Percentiles rank a stretch among this genome's conserved stretches.
Conservation (phyloP, 2,113 vertebrate species). For the Himantopus leucocephalus region DNA sequence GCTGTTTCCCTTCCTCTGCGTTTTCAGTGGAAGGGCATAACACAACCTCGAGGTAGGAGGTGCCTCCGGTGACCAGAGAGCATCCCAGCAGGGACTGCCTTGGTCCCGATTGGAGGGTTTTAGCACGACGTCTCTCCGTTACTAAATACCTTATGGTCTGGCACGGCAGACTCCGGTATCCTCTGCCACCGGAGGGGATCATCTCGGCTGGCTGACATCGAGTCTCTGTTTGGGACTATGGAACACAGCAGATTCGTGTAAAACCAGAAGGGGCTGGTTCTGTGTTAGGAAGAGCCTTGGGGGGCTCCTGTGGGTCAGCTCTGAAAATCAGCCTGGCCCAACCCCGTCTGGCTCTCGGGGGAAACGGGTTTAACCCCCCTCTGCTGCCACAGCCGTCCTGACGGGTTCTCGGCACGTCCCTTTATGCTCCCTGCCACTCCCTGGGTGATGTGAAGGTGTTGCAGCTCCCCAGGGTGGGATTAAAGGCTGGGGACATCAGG, state of each 20-base stretch:
- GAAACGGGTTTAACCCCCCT: neutral
- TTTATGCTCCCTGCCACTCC: neutral
- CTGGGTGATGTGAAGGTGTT: neutral
- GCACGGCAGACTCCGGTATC: neutral
- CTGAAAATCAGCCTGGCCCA: neutral
- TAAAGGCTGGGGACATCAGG: neutral
- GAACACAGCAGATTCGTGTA: neutral
- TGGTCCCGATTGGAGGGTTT: neutral
- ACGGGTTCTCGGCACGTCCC: neutral
- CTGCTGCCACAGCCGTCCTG: neutral
- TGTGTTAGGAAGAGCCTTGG: neutral
- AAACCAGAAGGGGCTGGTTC: neutral
- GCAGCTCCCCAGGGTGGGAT: neutral
- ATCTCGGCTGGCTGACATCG: neutral
- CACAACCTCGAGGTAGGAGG: neutral
- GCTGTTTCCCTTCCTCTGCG: conserved; percentile 22
- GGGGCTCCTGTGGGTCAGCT: neutral
- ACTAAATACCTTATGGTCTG: neutral
- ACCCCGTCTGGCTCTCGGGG: neutral
- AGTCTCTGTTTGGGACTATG: neutral
- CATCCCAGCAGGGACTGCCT: neutral
- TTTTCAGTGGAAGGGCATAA: conserved; percentile 3
- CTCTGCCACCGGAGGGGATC: neutral
- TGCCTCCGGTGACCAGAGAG: neutral
- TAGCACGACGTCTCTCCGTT: neutral